These are phyloP conservation scores for Oxyruncus cristatus DNA, from an alignment of 2,113 vertebrate species.

Conservation along the genomic window DNA sequence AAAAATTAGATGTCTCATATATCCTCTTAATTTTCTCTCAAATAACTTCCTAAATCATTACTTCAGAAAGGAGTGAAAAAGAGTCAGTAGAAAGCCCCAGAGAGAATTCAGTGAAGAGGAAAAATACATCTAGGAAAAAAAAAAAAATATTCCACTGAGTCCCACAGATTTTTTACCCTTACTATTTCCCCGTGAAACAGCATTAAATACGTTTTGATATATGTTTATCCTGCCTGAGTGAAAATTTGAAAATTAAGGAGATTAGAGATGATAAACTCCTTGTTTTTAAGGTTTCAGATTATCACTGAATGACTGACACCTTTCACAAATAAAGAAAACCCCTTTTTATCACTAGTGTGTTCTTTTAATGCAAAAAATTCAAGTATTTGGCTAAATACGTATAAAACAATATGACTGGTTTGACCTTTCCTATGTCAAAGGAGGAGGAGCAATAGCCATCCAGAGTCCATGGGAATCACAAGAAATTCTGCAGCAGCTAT, in stretches of 20 bases:
- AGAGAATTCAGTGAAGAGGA: not conserved
- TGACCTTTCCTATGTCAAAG: not conserved
- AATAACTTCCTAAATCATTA: not conserved
- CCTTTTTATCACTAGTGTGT: not conserved
- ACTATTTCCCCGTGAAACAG: not conserved
- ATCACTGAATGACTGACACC: not conserved
- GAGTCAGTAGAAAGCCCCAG: not conserved
- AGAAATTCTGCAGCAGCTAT: not conserved
- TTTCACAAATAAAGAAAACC: not conserved
- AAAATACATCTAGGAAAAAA: not conserved
- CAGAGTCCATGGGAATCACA: not conserved
- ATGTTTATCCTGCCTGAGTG: not conserved
- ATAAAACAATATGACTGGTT: not conserved
- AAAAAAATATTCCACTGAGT: not conserved
- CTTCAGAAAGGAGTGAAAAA: not conserved
- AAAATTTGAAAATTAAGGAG: not conserved
- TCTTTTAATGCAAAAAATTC: not conserved
- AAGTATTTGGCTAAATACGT: not conserved
- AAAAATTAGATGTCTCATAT: not conserved
- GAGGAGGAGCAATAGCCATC: not conserved
- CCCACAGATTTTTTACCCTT: fast-evolving
- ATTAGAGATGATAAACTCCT: not conserved
- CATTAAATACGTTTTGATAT: not conserved
- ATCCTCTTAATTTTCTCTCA: not conserved
- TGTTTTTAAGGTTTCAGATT: not conserved